A percentile compares a stretch with the other conserved stretches of the same genome.
Conservation (phyloP, 2,797 vertebrate genomes). For the Podarcis lilfordi region DNA sequence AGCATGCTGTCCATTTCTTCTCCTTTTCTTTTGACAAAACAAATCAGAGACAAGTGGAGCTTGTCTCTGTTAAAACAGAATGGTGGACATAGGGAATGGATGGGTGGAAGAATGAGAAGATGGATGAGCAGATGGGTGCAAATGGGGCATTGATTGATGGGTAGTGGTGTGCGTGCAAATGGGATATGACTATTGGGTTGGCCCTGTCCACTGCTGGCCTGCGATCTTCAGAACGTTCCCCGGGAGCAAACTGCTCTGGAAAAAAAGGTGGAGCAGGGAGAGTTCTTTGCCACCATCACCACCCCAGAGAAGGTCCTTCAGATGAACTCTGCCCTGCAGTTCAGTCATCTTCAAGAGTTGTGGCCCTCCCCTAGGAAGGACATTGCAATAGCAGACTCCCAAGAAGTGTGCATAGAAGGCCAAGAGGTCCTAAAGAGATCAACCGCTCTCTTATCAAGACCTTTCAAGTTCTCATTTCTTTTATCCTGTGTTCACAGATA, state of each 20-base stretch:
- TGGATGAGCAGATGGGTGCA: too few species aligned
- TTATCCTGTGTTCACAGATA: constrained; percentile 61
- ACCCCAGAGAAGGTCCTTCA: not conserved
- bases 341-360: not conserved
- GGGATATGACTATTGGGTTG: too few species aligned
- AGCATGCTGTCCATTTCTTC: not conserved
- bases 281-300: too few species aligned
- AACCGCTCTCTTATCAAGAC: constrained; percentile 72
- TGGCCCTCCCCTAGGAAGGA: not conserved
- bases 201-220: too few species aligned
- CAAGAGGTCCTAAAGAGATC: constrained; percentile 68
- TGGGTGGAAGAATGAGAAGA: too few species aligned
- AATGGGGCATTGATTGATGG: too few species aligned
- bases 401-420: constrained; percentile 45
- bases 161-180: too few species aligned
- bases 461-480: constrained; percentile 74
- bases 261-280: too few species aligned
- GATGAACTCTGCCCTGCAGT: not conserved
- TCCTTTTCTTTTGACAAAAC: not conserved
- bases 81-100: constrained; percentile 26
- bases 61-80: constrained; percentile 30
- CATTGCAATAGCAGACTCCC: constrained; percentile 41
- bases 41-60: not conserved
- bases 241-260: too few species aligned
- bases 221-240: too few species aligned